Evolutionary conservation across 2,888 invertebrate species (phyloP).

Genomic region (Schizaphis graminum): DNA sequence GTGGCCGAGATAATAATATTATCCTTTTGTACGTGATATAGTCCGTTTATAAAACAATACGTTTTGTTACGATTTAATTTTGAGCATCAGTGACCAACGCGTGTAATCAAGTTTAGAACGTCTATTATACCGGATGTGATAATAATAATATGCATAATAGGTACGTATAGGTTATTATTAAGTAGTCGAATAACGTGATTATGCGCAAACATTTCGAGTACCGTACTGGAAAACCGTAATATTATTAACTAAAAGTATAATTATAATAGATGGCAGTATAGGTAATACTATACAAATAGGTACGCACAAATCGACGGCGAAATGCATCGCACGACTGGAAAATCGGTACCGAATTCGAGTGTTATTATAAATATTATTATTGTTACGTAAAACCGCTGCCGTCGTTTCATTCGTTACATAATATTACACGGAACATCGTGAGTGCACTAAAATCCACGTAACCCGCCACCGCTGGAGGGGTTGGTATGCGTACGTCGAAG

Average conservation of each 20-base stretch:
- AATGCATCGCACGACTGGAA: neutral
- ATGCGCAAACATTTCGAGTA: neutral
- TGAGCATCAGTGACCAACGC: neutral
- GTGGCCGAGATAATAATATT: neutral
- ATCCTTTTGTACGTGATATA: neutral
- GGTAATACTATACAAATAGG: neutral
- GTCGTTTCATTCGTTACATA: neutral
- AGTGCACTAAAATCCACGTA: neutral
- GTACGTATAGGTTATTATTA: neutral
- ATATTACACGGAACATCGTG: neutral
- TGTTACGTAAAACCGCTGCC: neutral
- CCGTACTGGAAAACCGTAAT: neutral
- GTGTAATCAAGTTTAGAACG: neutral
- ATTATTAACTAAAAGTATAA: neutral
- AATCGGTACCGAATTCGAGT: neutral
- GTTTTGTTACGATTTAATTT: neutral
- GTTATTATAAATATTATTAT: neutral
- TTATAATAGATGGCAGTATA: neutral
- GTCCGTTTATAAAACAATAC: neutral
- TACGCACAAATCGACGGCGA: neutral
- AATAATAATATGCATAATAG: neutral
- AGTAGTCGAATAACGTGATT: neutral
- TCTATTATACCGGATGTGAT: neutral
- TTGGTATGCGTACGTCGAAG: neutral
- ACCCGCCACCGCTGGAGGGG: neutral